These are phyloP conservation scores for Holacanthus passer DNA, from an alignment of 2,113 vertebrate genomes.

Conservation along the genomic window DNA sequence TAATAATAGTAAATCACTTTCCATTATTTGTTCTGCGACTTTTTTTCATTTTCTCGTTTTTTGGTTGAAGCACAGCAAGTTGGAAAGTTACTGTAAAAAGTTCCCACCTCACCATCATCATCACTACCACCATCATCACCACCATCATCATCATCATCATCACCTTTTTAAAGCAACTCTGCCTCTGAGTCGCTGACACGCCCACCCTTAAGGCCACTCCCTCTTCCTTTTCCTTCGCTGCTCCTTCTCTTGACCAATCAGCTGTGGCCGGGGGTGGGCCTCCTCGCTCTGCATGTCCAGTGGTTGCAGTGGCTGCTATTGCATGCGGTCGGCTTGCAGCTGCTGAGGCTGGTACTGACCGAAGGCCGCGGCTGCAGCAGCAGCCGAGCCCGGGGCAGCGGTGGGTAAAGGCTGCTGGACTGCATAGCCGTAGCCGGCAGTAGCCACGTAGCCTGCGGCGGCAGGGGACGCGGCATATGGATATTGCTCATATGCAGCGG, in stretches of 20 bases:
- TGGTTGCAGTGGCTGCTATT: slow-evolving; percentile 87
- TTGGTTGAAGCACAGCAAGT: slow-evolving; percentile 87
- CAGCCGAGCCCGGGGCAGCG: slow-evolving; percentile 88
- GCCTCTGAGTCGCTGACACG: slow-evolving; percentile 52
- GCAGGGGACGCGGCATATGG: slow-evolving; percentile 95
- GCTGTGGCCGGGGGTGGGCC: slow-evolving; percentile 47
- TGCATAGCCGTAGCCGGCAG: slow-evolving; percentile 93
- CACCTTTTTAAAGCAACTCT: slow-evolving; percentile 67
- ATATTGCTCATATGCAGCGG: slow-evolving; percentile 94
- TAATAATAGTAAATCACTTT: slow-evolving; percentile 76
- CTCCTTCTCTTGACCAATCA: slow-evolving; percentile 61
- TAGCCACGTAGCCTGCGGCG: slow-evolving; percentile 90
- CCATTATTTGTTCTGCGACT: slow-evolving; percentile 77
- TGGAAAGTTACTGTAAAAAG: slow-evolving; percentile 83
- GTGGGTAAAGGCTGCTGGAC: slow-evolving; percentile 94
- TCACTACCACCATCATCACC: slow-evolving; percentile 47
- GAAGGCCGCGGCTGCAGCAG: slow-evolving; percentile 91
- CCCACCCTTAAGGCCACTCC: slow-evolving; percentile 55
- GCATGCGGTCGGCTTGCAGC: slow-evolving; percentile 97
- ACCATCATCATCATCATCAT: slow-evolving; percentile 44
- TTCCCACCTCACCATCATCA: slow-evolving; percentile 82
- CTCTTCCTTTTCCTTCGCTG: slow-evolving; percentile 60
- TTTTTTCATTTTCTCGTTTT: slow-evolving; percentile 76
- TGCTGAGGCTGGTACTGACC: slow-evolving; percentile 97
- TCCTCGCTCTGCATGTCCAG: slow-evolving; percentile 61